These are phyloP conservation scores for Scleropages formosus DNA, from an alignment of 2,797 vertebrate species.

Conservation along the genomic window DNA sequence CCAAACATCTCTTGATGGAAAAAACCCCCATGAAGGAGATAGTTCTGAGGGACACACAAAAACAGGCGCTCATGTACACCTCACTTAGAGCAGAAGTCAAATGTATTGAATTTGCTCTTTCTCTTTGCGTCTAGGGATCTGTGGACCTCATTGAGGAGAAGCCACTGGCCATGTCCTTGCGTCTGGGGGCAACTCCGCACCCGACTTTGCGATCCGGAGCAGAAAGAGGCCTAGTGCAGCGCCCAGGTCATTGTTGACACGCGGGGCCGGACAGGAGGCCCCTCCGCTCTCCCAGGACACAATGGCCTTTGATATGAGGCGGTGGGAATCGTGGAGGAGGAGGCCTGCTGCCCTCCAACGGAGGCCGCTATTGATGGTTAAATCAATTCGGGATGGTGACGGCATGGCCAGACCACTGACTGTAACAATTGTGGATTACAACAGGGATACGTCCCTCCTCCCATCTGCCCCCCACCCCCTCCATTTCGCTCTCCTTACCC, in stretches of 20 bases:
- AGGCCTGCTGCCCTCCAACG: conserved; percentile 77
- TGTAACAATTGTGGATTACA: conserved; percentile 84
- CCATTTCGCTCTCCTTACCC: not conserved
- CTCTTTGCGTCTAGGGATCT: conserved; percentile 53
- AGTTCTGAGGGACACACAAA: not conserved
- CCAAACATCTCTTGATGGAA: too few relatives aligned
- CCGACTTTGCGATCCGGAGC: conserved; percentile 68
- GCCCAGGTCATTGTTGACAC: conserved; percentile 79
- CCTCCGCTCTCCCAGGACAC: conserved; percentile 82
- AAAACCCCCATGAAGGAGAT: not conserved
- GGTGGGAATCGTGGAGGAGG: conserved; percentile 83
- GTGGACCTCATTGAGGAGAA: conserved; percentile 68
- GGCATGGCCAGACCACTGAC: conserved; percentile 80
- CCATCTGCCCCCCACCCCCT: conserved; percentile 10
- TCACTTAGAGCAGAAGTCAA: conserved; percentile 38
- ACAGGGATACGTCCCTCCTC: conserved; percentile 62
- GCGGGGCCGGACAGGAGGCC: conserved; percentile 80
- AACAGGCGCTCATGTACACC: conserved; percentile 41
- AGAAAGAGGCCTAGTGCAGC: conserved; percentile 66
- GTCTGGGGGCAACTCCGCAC: conserved; percentile 38
- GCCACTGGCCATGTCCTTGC: conserved; percentile 60
- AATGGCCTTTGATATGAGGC: conserved; percentile 90
- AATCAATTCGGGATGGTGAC: conserved; percentile 93
- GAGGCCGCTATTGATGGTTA: conserved; percentile 86
- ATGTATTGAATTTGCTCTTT: conserved; percentile 65